Base-by-base conservation (phyloP, 2,888 invertebrate species). In the Platycheirus rosarum region DNA sequence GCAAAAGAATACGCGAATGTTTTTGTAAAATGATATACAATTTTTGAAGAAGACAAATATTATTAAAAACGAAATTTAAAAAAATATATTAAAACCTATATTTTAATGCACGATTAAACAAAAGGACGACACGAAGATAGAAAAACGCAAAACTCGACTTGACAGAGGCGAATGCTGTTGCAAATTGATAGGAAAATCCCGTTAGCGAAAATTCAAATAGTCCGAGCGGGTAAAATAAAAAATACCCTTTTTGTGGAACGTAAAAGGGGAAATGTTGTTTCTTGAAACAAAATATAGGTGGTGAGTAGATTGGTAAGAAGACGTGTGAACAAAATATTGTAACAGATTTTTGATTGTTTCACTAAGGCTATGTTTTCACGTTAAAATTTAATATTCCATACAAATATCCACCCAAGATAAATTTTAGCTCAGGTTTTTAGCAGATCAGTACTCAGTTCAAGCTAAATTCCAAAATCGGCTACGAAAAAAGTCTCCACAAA, bases 181-280 rank as follows among this genome's bases (percentile, higher is more conserved):
- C 66, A 70, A 80, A 76, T 80, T 76, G 49, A 60, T 65, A 49
- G 23, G n/a, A 57, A 46, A 57, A 48, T 70, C 74, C 79, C 68
- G 79, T 74, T 79, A 74, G 14, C 29, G 3, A 68, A 78, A 78
- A 62, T 78, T 78, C 73, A 78, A 78, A 73, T 71, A 66, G 51
- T 20, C 51, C 7, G 48, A 66, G 44, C 71, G 66, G 70, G 57
- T 57, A 57, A 60, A 77, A 37, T 11, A 13, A 48, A 44, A 77
- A 42, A 32, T 49, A 35, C 6, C 48, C 40, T 26, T 16, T 7
- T 44, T 71, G 57, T 73, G 65, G 62, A 66, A 53, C 9, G 14
- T 44, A 35, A 18, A 0, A 18, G 11, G 7, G 2, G 1, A 26
- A 2, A 57, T 11, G 16, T 26, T 8, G 2, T 14, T 9, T 35